Base-by-base conservation (phyloP, 2,113 vertebrate species). In the Pseudorasbora parva region DNA sequence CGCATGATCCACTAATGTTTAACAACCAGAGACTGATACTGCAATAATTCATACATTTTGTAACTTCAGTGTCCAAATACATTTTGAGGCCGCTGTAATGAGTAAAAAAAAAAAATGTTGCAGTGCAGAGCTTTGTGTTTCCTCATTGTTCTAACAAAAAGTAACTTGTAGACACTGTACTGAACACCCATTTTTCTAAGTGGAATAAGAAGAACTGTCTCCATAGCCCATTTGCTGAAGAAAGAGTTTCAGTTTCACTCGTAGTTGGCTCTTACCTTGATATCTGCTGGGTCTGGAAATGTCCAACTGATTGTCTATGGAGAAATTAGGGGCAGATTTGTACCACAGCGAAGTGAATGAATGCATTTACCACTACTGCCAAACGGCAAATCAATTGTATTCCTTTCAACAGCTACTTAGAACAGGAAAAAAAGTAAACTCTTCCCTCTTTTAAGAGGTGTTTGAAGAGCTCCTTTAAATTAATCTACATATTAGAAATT, bases 231-330 rank as follows among this genome's bases (percentile, higher is more conserved):
- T 78, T 71, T 57, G 57, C 62, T 59, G 69, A 45, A 41, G 71
- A 33, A 78, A 60, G 84, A 78, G 64, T 87, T 73, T 19, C 60
- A 82, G 72, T 78, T 81, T 77, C 59, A 75, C 85, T 82, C 78
- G 56, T 57, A 72, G 23, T 82, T 85, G 87, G 77, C 72, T 86
- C 91, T 91, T 91, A 82, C 81, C 90, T 91, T 88, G 87, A 85
- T 43, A 82, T 88, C 84, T 87, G 91, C 88, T 91, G 87, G 82
- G 85, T 90, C 88, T 91, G 91, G 86, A 91, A 91, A 90, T 92
- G 91, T 89, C 91, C 90, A 88, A 92, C 83, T 91, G 90, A 91
- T 86, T 88, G 89, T 91, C 90, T 90, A 91, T 85, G 86, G 88
- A 91, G 86, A 91, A 89, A 90, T 88, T 88, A 87, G 88, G 90